These are phyloP conservation scores for Cinclus mexicanus DNA, from an alignment of 2,113 vertebrate genomes.

Conservation along the genomic window DNA sequence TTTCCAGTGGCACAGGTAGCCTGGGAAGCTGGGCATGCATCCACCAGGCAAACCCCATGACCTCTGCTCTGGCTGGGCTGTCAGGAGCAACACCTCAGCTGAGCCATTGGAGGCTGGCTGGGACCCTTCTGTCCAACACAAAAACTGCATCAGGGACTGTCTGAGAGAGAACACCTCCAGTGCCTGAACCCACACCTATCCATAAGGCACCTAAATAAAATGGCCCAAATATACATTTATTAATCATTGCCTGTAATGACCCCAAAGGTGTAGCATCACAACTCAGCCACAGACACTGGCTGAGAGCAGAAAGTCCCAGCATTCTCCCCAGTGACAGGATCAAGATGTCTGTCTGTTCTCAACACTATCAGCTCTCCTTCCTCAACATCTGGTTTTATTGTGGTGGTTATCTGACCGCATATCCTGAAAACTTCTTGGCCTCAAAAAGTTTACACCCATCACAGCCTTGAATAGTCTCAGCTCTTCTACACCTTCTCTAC, in stretches of 20 bases:
- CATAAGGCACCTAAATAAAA: not conserved
- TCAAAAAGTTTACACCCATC: not conserved
- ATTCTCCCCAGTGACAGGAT: not conserved
- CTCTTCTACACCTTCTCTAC: not conserved
- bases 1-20: not conserved
- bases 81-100: not conserved
- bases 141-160: not conserved
- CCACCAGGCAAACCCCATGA: accelerated
- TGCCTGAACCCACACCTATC: not conserved
- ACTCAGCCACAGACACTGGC: not conserved
- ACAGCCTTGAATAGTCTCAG: not conserved
- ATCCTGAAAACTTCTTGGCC: not conserved
- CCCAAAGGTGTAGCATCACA: not conserved
- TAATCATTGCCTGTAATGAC: not conserved
- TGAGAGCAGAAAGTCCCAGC: not conserved
- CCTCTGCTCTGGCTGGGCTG: not conserved
- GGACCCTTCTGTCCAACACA: not conserved
- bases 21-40: not conserved
- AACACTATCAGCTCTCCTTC: not conserved
- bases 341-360: not conserved
- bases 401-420: not conserved
- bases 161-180: not conserved
- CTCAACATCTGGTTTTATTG: not conserved
- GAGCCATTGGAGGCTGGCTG: accelerated
- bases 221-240: not conserved